Percentiles rank a stretch among this genome's conserved stretches.
These are phyloP conservation scores for Gopherus flavomarginatus DNA, from an alignment of 2,113 vertebrate species.

Conservation along the genomic window DNA sequence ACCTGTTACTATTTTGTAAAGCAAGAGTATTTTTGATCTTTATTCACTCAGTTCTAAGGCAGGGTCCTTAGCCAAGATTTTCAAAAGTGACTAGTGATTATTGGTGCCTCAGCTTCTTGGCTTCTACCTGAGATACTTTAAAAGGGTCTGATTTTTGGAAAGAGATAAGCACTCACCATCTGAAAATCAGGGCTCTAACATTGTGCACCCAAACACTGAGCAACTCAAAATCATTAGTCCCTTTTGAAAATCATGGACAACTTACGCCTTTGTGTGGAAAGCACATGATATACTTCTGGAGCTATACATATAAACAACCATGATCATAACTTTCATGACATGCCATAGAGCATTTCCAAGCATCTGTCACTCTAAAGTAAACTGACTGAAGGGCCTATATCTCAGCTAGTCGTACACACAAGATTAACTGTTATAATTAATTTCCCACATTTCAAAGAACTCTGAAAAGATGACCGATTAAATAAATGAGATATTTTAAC, in stretches of 20 bases:
- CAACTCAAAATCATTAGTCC: background rate
- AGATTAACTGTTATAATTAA: background rate
- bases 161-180: background rate
- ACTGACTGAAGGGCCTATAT: background rate
- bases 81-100: background rate
- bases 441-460: constrained; percentile 37
- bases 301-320: background rate
- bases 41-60: background rate
- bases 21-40: background rate
- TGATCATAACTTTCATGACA: background rate
- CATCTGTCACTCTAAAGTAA: background rate
- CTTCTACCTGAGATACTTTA: background rate
- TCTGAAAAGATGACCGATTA: background rate
- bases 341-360: background rate
- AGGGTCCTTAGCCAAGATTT: background rate
- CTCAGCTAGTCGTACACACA: background rate
- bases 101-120: background rate
- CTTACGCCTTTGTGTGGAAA: background rate
- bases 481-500: background rate
- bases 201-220: rapidly evolving
- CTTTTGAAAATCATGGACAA: background rate
- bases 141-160: background rate
- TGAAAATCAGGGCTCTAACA: background rate
- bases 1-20: background rate
- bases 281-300: background rate